phyloP scores from a whole-genome alignment of 1,140 invertebrate genomes.

The Acromyrmex echinatior region DNA sequence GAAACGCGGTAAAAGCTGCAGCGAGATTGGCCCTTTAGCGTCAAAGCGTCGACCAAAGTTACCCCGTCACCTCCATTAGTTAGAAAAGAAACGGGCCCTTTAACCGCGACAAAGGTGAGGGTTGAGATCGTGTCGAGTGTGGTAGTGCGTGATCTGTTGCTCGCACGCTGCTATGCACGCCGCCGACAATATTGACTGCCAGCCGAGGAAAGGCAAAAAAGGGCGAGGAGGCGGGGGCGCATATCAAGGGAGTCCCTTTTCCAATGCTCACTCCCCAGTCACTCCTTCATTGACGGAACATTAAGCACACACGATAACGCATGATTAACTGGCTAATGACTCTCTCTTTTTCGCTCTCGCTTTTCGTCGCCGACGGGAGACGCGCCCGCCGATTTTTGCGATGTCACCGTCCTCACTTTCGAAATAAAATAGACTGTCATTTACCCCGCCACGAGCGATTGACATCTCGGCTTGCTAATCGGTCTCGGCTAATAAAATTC shows the following conservation, averaged over 20 bases:
- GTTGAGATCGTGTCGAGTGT: slow-evolving; percentile 54
- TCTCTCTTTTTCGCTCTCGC: slow-evolving; percentile 75
- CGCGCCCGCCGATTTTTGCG: slow-evolving; percentile 58
- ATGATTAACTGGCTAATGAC: slow-evolving; percentile 87
- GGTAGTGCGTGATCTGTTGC: slow-evolving; percentile 83
- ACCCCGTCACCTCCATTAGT: slow-evolving; percentile 59
- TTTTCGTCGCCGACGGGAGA: slow-evolving; percentile 36
- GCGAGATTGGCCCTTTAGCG: slow-evolving; percentile 57
- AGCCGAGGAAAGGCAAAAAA: slow-evolving; percentile 78
- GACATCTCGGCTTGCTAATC: slow-evolving; percentile 68
- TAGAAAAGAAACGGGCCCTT: slow-evolving; percentile 49
- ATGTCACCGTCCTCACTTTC: slow-evolving; percentile 60
- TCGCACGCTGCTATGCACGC: slow-evolving; percentile 77
- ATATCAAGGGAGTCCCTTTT: slow-evolving; percentile 66
- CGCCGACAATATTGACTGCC: slow-evolving; percentile 84
- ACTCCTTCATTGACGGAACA: slow-evolving; percentile 86
- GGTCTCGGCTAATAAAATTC: slow-evolving; percentile 53
- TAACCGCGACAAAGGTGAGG: slow-evolving; percentile 47
- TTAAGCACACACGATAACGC: slow-evolving; percentile 86
- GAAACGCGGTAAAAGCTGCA: slow-evolving; percentile 41
- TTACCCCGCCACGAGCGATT: slow-evolving; percentile 30
- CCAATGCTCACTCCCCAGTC: slow-evolving; percentile 80
- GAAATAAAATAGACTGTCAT: slow-evolving; percentile 54
- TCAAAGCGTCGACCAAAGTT: slow-evolving; percentile 48
- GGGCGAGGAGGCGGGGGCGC: slow-evolving; percentile 28